phyloP scores from a whole-genome alignment of 1,140 invertebrate species.

The Drosophila teissieri region DNA sequence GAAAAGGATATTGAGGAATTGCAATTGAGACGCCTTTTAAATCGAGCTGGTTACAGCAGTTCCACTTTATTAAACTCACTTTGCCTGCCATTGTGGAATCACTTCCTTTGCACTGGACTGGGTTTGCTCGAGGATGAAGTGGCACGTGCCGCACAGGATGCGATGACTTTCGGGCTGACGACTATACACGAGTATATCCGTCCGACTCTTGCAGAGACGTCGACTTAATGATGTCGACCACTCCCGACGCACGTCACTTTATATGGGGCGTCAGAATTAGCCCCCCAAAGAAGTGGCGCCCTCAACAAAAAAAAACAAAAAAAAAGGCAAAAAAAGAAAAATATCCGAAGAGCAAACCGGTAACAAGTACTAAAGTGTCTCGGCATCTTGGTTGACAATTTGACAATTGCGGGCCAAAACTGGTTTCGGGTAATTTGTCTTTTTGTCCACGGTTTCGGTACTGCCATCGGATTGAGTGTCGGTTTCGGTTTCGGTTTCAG shows the following conservation, averaged over 20 bases:
- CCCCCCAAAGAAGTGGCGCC: conserved; percentile 56
- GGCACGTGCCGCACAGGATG: conserved; percentile 29
- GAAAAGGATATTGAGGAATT: too few species aligned
- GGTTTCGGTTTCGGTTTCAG: conserved; percentile 14
- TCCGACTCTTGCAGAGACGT: conserved; percentile 54
- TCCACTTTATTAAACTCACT: conserved; percentile 61
- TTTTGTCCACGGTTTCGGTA: conserved; percentile 31
- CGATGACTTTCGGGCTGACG: conserved; percentile 24
- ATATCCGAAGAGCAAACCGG: conserved; percentile 58
- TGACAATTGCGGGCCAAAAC: conserved; percentile 72
- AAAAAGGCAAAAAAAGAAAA: background rate
- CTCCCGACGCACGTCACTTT: conserved; percentile 54
- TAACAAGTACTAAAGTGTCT: conserved; percentile 67
- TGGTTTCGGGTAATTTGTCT: conserved; percentile 60
- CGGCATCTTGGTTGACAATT: conserved; percentile 64
- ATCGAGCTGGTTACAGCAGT: background rate
- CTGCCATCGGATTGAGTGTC: background rate
- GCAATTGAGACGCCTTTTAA: background rate
- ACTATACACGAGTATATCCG: conserved; percentile 22
- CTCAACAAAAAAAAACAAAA: conserved; percentile 8
- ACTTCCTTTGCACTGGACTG: conserved; percentile 21
- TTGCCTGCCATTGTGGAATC: conserved; percentile 67
- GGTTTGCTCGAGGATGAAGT: conserved; percentile 22
- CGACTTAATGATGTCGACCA: conserved; percentile 68
- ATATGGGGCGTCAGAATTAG: conserved; percentile 71